phyloP scores from a whole-genome alignment of 2,797 vertebrate species.

The Chelonia mydas region DNA sequence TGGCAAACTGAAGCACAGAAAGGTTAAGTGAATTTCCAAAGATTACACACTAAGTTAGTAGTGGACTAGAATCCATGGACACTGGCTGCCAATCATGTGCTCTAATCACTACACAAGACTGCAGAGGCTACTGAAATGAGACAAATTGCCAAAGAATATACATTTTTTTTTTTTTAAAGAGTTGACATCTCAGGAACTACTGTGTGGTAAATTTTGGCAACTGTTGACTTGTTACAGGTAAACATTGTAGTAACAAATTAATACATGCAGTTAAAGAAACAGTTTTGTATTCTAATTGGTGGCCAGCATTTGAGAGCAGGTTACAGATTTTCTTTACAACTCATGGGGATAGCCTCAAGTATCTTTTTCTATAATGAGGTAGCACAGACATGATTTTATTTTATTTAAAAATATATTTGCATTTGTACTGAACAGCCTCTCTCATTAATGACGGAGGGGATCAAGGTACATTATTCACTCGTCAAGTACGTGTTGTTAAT shows the following conservation, averaged over 20 bases:
- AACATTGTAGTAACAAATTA: neutral
- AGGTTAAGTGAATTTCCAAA: neutral
- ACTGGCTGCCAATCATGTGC: neutral
- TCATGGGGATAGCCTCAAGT: constrained; percentile 24
- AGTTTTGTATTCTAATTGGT: neutral
- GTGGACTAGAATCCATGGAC: neutral
- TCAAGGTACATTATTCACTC: neutral
- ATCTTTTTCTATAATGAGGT: constrained; percentile 9
- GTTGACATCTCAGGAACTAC: constrained; percentile 41
- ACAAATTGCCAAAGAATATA: neutral
- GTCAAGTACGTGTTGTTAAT: constrained; percentile 26
- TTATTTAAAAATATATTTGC: constrained; percentile 25
- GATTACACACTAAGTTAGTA: neutral
- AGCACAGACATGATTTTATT: neutral
- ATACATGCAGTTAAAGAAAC: neutral
- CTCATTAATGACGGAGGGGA: neutral
- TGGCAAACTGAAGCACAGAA: neutral
- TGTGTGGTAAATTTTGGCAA: constrained; percentile 53
- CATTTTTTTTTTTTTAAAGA: constrained; percentile 33
- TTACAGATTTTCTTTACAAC: neutral
- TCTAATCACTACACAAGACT: neutral
- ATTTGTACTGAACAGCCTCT: neutral
- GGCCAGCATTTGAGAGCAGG: constrained; percentile 4
- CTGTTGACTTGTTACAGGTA: constrained; percentile 29
- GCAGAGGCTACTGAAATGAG: constrained; percentile 34